phyloP scores from a whole-genome alignment of 2,888 invertebrate genomes.

The Erynnis tages region DNA sequence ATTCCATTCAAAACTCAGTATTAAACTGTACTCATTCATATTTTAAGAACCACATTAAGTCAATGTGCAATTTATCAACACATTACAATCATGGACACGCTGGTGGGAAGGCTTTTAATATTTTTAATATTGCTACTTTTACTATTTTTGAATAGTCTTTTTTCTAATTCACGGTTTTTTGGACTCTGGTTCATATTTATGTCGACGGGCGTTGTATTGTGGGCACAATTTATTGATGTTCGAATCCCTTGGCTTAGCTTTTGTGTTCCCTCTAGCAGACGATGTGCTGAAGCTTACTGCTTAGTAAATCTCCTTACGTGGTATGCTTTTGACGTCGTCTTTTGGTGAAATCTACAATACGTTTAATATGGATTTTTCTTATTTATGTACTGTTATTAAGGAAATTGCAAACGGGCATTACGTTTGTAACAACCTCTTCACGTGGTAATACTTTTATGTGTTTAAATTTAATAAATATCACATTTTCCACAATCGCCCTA shows the following conservation, averaged over 20 bases:
- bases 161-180: slow-evolving; percentile 49
- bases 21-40: background rate
- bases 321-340: slow-evolving; percentile 51
- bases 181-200: slow-evolving; percentile 54
- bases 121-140: background rate
- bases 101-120: slow-evolving; percentile 4
- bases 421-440: slow-evolving; percentile 1
- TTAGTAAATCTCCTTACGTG: slow-evolving; percentile 44
- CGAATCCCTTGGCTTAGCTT: slow-evolving; percentile 67
- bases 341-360: slow-evolving; percentile 31
- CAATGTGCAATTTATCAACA: background rate
- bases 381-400: background rate
- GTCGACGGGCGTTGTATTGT: slow-evolving; percentile 51
- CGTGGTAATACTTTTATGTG: slow-evolving; percentile 13
- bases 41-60: too few species aligned
- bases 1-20: background rate
- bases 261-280: slow-evolving; percentile 49
- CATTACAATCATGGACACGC: background rate
- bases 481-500: slow-evolving; percentile 5
- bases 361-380: slow-evolving; percentile 11
- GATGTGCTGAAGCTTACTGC: slow-evolving; percentile 29
- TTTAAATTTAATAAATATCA: slow-evolving; percentile 31
- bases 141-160: background rate
- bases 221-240: slow-evolving; percentile 66
- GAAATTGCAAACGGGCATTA: slow-evolving; percentile 1